These are phyloP conservation scores for Pleuronectes platessa DNA, from an alignment of 2,113 vertebrate species.

Conservation along the genomic window DNA sequence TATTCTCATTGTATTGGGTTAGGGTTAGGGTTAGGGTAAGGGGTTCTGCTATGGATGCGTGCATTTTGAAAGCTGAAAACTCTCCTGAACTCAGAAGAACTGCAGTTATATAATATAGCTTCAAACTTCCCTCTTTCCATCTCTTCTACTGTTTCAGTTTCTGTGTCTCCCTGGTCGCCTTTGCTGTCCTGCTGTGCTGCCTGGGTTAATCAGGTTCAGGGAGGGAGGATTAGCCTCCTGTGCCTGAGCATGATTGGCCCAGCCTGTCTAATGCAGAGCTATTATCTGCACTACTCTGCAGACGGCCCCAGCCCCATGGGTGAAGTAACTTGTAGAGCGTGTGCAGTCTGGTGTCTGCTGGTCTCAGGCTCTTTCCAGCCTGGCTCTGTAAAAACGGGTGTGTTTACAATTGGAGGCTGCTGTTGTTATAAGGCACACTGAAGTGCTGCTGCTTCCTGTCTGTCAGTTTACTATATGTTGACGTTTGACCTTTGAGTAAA, in stretches of 20 bases:
- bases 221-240: constrained; percentile 71
- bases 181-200: constrained; percentile 39
- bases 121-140: constrained; percentile 11
- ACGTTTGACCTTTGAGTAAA: constrained; percentile 21
- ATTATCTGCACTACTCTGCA: constrained; percentile 50
- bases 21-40: too few relatives aligned
- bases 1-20: too few relatives aligned
- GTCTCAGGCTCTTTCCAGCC: neutral
- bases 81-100: neutral
- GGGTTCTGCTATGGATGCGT: too few relatives aligned
- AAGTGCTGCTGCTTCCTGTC: constrained; percentile 18
- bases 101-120: neutral
- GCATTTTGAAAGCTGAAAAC: neutral
- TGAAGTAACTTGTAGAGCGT: neutral
- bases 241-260: constrained; percentile 49
- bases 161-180: constrained; percentile 10
- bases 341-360: neutral
- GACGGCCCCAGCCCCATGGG: constrained; percentile 4
- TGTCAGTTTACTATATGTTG: constrained; percentile 16
- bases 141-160: constrained; percentile 13
- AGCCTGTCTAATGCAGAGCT: constrained; percentile 59
- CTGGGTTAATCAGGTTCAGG: constrained; percentile 73
- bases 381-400: constrained; percentile 2
- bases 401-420: constrained; percentile 7
- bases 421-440: too few relatives aligned